Evolutionary conservation across 2,113 vertebrate genomes (phyloP).

Genomic region (Cololabis saira): DNA sequence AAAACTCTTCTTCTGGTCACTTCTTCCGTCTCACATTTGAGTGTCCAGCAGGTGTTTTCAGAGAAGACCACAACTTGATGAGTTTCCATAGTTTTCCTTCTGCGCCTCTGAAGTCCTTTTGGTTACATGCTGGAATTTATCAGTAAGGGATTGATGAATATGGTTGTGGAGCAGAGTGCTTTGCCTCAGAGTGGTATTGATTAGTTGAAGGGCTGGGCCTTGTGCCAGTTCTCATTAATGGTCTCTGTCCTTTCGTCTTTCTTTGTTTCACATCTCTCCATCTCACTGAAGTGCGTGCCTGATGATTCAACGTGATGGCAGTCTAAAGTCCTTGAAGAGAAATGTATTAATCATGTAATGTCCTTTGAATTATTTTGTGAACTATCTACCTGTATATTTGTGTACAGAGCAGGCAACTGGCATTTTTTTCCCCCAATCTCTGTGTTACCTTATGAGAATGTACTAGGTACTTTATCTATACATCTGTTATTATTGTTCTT

Average conservation of each 20-base stretch:
- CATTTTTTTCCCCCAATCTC: conserved; percentile 5
- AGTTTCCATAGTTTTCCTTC: neutral
- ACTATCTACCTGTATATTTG: conserved; percentile 28
- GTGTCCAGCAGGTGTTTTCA: too few relatives aligned
- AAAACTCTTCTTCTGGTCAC: too few relatives aligned
- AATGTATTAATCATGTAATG: conserved; percentile 71
- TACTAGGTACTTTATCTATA: too few relatives aligned
- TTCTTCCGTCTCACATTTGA: neutral
- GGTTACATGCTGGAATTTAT: conserved; percentile 54
- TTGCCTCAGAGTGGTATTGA: conserved; percentile 69
- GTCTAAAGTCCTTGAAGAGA: conserved; percentile 74
- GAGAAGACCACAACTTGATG: neutral
- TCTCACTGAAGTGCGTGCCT: conserved; percentile 38
- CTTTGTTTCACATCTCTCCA: conserved; percentile 53
- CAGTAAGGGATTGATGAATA: conserved; percentile 65
- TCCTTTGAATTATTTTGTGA: conserved; percentile 43
- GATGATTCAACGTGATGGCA: conserved; percentile 68
- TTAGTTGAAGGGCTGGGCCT: conserved; percentile 39
- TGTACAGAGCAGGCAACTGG: conserved; percentile 3
- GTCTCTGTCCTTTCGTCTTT: conserved; percentile 62
- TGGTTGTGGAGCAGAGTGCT: conserved; percentile 55
- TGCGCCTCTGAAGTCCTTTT: conserved; percentile 9
- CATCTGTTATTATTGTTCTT: too few relatives aligned
- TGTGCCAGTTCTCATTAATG: conserved; percentile 69
- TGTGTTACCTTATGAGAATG: neutral